Conservation (phyloP, 1,140 invertebrate genomes). For the Pseudomyrmex sp. region DNA sequence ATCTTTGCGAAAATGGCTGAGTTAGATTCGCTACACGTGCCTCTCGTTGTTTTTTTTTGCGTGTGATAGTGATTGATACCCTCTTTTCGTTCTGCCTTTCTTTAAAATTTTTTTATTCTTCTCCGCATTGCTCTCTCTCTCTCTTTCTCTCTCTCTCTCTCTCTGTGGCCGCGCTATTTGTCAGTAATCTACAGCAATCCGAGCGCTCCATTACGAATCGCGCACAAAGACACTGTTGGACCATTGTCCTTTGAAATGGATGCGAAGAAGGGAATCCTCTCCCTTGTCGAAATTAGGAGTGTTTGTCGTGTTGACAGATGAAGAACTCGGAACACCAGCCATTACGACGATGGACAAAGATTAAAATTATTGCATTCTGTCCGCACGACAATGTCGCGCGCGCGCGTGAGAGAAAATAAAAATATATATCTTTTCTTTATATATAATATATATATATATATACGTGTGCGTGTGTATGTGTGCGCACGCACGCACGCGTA, state of each 20-base stretch:
- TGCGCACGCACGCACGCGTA: background rate
- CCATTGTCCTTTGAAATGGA: slow-evolving; percentile 74
- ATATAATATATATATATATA: background rate
- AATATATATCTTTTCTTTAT: slow-evolving; percentile 30
- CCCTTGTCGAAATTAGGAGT: slow-evolving; percentile 53
- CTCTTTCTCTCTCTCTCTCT: slow-evolving; percentile 46
- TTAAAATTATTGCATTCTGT: slow-evolving; percentile 34
- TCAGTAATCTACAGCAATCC: slow-evolving; percentile 74
- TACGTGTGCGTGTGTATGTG: background rate
- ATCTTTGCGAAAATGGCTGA: slow-evolving; percentile 11
- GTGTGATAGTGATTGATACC: slow-evolving; percentile 65
- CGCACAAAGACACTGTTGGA: slow-evolving; percentile 73
- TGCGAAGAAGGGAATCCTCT: slow-evolving; percentile 53
- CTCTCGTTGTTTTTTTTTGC: slow-evolving; percentile 60
- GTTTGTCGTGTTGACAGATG: slow-evolving; percentile 62
- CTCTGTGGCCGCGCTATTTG: slow-evolving; percentile 61
- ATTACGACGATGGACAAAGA: slow-evolving; percentile 65
- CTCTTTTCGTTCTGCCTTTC: slow-evolving; percentile 56
- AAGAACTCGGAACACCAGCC: slow-evolving; percentile 55
- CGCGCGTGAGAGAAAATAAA: slow-evolving; percentile 1
- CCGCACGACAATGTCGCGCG: background rate
- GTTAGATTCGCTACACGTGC: slow-evolving; percentile 39
- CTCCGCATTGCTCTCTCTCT: slow-evolving; percentile 46
- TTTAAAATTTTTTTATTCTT: slow-evolving; percentile 38
- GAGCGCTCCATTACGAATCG: slow-evolving; percentile 66